Percentiles rank a stretch among this genome's conserved stretches.
Conservation (phyloP, 2,888 invertebrate species). For the Meliscaeva auricollis region DNA sequence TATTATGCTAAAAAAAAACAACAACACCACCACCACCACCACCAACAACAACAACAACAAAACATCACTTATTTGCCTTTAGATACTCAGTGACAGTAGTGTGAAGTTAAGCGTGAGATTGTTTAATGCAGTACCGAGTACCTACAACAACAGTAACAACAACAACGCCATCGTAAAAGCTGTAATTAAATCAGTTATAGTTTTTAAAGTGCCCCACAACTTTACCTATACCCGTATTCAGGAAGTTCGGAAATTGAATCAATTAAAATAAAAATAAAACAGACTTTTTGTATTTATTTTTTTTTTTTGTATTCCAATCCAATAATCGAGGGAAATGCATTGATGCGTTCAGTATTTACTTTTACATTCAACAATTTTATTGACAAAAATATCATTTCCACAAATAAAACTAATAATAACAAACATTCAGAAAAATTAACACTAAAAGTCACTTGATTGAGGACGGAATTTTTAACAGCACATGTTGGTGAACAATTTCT, state of each 20-base stretch:
- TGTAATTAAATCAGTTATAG: conserved; percentile 11
- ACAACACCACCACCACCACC: too few relatives aligned
- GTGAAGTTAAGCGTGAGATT: conserved; percentile 38
- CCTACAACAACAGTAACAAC: background rate
- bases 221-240: background rate
- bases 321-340: background rate
- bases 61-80: conserved; percentile 11
- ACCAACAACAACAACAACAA: conserved; percentile 1
- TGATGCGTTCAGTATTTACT: background rate
- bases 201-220: background rate
- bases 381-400: conserved; percentile 10
- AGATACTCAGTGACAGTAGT: conserved; percentile 9
- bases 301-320: background rate
- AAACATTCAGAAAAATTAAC: background rate
- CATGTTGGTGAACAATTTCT: too few relatives aligned
- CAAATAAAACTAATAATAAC: background rate
- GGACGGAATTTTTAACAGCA: too few relatives aligned
- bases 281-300: background rate
- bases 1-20: background rate
- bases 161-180: background rate
- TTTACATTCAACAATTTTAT: conserved; percentile 5
- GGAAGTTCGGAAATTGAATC: conserved; percentile 18
- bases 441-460: background rate
- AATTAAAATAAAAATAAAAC: conserved; percentile 14
- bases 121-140: conserved; percentile 25